phyloP scores from a whole-genome alignment of 2,797 vertebrate genomes.

The Neosalanx taihuensis region DNA sequence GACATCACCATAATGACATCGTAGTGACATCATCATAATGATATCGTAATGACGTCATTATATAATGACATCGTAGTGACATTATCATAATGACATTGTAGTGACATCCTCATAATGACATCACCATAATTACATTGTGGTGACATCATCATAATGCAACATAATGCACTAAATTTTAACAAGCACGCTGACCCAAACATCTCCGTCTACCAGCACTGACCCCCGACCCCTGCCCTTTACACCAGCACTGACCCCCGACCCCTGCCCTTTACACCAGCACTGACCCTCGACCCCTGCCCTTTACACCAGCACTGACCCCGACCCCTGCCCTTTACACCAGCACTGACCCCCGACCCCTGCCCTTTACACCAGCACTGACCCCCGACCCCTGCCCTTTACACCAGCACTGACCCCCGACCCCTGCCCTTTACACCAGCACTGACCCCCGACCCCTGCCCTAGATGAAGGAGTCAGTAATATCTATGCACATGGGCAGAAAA shows the following conservation, averaged over 20 bases:
- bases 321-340: background rate
- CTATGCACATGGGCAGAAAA: background rate
- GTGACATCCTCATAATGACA: too few relatives aligned
- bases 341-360: background rate
- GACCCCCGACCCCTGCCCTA: background rate
- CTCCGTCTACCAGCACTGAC: too few relatives aligned
- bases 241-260: background rate
- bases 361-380: too few relatives aligned
- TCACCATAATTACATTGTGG: too few relatives aligned
- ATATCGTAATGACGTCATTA: too few relatives aligned
- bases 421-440: background rate
- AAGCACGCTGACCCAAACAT: too few relatives aligned
- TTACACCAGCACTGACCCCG: background rate
- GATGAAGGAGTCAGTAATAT: background rate
- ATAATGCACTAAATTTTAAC: background rate
- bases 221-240: too few relatives aligned
- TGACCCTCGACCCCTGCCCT: background rate
- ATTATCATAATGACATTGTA: too few relatives aligned
- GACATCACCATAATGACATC: too few relatives aligned
- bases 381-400: background rate
- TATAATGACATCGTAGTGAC: too few relatives aligned
- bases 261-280: background rate
- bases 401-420: background rate
- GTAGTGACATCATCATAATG: too few relatives aligned
- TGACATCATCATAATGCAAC: too few relatives aligned